Conservation (phyloP, 2,797 vertebrate species). For the Gobio occitaniae region DNA sequence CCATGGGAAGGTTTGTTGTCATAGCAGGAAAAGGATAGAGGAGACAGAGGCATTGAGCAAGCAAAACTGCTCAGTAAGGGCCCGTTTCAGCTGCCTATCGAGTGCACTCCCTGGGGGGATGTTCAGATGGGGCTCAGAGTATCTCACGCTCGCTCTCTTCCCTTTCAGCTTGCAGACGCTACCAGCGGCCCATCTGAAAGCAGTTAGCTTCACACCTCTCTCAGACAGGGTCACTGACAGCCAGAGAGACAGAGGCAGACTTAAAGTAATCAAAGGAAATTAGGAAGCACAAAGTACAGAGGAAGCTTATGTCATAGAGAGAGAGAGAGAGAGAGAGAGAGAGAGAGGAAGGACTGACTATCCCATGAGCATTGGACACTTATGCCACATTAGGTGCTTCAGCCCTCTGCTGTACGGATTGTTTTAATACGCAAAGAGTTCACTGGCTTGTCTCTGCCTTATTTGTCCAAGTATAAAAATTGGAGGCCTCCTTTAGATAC, state of each 20-base stretch:
- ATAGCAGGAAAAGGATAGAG: conserved; percentile 1
- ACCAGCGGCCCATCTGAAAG: conserved; percentile 77
- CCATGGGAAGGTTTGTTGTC: conserved; percentile 24
- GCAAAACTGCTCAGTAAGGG: conserved; percentile 48
- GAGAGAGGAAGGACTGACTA: background rate
- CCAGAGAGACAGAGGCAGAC: conserved; percentile 59
- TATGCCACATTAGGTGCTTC: background rate
- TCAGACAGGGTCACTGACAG: conserved; percentile 68
- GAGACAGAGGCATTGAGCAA: conserved; percentile 19
- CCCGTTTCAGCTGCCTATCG: conserved; percentile 70
- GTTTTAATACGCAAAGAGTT: conserved; percentile 34
- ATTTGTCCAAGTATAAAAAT: conserved; percentile 44
- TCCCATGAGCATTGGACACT: conserved; percentile 5
- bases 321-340: conserved; percentile 31
- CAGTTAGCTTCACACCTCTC: conserved; percentile 78
- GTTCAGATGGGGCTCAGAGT: conserved; percentile 62
- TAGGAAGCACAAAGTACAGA: conserved; percentile 72
- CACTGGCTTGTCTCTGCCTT: conserved; percentile 54
- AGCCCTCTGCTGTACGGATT: background rate
- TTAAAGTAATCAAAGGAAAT: conserved; percentile 78
- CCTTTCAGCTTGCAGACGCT: conserved; percentile 46
- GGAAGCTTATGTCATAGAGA: conserved; percentile 70
- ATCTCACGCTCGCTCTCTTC: conserved; percentile 23
- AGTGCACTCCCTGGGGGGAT: conserved; percentile 52
- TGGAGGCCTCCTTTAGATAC: conserved; percentile 53